phyloP scores from a whole-genome alignment of 1,140 invertebrate species.

The Lepidotrigona ventralis region DNA sequence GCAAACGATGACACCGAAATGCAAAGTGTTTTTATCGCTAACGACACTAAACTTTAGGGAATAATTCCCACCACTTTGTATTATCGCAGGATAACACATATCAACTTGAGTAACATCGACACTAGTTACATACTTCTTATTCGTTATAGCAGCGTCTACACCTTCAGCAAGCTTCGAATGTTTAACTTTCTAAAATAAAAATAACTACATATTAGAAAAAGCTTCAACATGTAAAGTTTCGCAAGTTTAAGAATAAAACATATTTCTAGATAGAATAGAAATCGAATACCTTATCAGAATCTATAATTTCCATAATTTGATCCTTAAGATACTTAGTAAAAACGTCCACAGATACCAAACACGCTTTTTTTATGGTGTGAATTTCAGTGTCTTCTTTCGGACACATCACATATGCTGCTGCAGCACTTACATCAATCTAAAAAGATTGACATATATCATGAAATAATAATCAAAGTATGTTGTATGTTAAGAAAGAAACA shows the following conservation, averaged over 20 bases:
- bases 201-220: neutral
- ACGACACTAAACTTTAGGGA: slow-evolving; percentile 97
- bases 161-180: slow-evolving; percentile 97
- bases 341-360: slow-evolving; percentile 94
- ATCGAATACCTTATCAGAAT: slow-evolving; percentile 91
- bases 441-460: slow-evolving; percentile 14
- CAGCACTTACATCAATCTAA: slow-evolving; percentile 91
- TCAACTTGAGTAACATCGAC: slow-evolving; percentile 94
- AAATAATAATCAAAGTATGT: slow-evolving; percentile 11
- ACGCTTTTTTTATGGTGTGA: slow-evolving; percentile 96
- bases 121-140: slow-evolving; percentile 96
- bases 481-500: slow-evolving; percentile 6
- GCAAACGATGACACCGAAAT: slow-evolving; percentile 98
- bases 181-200: slow-evolving; percentile 90
- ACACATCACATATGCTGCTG: slow-evolving; percentile 93
- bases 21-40: slow-evolving; percentile 95
- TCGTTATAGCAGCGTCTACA: slow-evolving; percentile 93
- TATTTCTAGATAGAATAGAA: slow-evolving; percentile 25
- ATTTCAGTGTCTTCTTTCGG: slow-evolving; percentile 98
- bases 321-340: slow-evolving; percentile 98
- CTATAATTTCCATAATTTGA: slow-evolving; percentile 99
- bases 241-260: no score
- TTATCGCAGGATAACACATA: slow-evolving; percentile 99
- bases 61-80: slow-evolving; percentile 98
- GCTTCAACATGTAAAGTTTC: neutral